phyloP scores from a whole-genome alignment of 2,888 invertebrate species.

The Tiliacea aurago region DNA sequence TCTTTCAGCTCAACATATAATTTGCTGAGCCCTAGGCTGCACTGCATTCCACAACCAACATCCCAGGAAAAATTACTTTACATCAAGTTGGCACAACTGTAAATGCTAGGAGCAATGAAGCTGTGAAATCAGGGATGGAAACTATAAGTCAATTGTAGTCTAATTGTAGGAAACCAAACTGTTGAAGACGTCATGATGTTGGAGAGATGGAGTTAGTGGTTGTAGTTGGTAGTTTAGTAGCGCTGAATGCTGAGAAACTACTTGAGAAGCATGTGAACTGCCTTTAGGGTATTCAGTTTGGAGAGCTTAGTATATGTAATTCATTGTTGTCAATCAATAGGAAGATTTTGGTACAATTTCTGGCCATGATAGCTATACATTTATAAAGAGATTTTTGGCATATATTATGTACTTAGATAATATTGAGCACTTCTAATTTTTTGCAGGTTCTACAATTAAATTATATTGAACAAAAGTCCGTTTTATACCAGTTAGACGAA shows the following conservation, averaged over 20 bases:
- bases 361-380: not conserved
- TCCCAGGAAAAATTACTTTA: not conserved
- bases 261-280: constrained; percentile 18
- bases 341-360: not conserved
- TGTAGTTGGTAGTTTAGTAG: constrained; percentile 13
- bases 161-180: constrained; percentile 38
- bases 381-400: not conserved
- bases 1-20: not conserved
- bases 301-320: not conserved
- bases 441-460: not conserved
- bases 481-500: not conserved
- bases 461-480: not conserved
- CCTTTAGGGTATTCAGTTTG: constrained; percentile 2
- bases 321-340: not conserved
- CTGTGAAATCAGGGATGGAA: constrained; percentile 16
- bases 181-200: constrained; percentile 40
- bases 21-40: not conserved
- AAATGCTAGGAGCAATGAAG: constrained; percentile 1
- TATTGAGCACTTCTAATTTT: not conserved
- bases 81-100: constrained; percentile 13
- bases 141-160: constrained; percentile 41
- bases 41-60: not conserved
- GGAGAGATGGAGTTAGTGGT: constrained; percentile 33
- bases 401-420: not conserved
- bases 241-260: constrained; percentile 26